These are phyloP conservation scores for Ascaphus truei DNA, from an alignment of 2,113 vertebrate species.

Conservation along the genomic window DNA sequence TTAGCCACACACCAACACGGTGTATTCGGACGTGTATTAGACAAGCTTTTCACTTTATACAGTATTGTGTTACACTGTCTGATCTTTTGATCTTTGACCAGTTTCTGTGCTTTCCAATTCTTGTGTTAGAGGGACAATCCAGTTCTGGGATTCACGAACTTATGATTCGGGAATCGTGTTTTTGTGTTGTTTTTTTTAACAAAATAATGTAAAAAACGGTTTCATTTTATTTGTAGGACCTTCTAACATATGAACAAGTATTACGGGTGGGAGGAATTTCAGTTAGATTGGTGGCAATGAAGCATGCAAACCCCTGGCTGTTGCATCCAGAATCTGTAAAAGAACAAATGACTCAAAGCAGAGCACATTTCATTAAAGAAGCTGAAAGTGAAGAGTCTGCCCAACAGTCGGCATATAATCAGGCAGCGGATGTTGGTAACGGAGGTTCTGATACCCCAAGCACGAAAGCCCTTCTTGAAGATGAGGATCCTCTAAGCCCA, in stretches of 20 bases:
- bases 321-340: slow-evolving; percentile 49
- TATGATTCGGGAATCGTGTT: too few species aligned
- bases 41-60: too few species aligned
- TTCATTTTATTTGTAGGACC: slow-evolving; percentile 53
- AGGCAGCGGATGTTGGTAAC: not conserved
- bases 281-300: slow-evolving; percentile 60
- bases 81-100: too few species aligned
- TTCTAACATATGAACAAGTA: slow-evolving; percentile 61
- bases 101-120: too few species aligned
- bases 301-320: slow-evolving; percentile 67
- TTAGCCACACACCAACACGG: too few species aligned
- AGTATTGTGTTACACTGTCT: too few species aligned
- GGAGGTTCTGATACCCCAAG: not conserved
- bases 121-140: too few species aligned
- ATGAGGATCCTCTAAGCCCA: not conserved
- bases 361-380: not conserved
- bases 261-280: slow-evolving; percentile 67
- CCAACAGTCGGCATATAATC: not conserved
- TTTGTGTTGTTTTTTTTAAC: too few species aligned
- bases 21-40: too few species aligned
- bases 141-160: too few species aligned
- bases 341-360: not conserved
- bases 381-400: not conserved
- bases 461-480: not conserved
- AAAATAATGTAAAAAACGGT: not conserved